Percentiles rank a stretch among this genome's conserved stretches.
These are phyloP conservation scores for Gasteruption jaculator DNA, from an alignment of 2,888 invertebrate genomes.

Conservation along the genomic window DNA sequence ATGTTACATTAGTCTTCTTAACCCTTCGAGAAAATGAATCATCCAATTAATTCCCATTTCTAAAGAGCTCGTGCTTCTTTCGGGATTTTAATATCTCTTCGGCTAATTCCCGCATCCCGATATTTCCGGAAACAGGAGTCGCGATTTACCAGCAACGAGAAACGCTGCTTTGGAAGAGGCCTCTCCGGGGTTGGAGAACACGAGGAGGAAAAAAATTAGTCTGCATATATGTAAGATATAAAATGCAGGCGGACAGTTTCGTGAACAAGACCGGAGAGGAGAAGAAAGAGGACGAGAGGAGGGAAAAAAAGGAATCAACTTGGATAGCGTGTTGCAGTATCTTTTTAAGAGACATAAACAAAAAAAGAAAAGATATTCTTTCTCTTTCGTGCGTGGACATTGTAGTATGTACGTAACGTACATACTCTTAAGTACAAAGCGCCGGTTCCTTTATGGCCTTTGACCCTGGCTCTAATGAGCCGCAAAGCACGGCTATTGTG, in stretches of 20 bases:
- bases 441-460: slow-evolving; percentile 36
- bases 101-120: too few relatives aligned
- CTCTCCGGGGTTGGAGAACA: too few relatives aligned
- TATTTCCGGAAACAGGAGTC: too few relatives aligned
- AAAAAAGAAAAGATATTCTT: slow-evolving; percentile 15
- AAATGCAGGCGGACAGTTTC: slow-evolving; percentile 8
- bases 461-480: slow-evolving; percentile 44
- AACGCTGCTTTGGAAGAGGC: too few relatives aligned
- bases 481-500: slow-evolving; percentile 42
- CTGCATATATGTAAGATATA: too few relatives aligned
- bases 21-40: too few relatives aligned
- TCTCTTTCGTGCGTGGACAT: slow-evolving; percentile 30
- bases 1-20: too few relatives aligned
- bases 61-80: too few relatives aligned
- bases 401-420: slow-evolving; percentile 33
- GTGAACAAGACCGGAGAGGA: background rate
- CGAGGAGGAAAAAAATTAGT: too few relatives aligned
- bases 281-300: background rate
- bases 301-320: slow-evolving; percentile 7
- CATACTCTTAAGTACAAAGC: slow-evolving; percentile 30
- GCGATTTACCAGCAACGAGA: too few relatives aligned
- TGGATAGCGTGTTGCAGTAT: slow-evolving; percentile 5
- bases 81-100: too few relatives aligned
- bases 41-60: too few relatives aligned
- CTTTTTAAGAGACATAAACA: background rate